These are phyloP conservation scores for Mercenaria mercenaria DNA, from an alignment of 1,140 invertebrate species.

Conservation along the genomic window DNA sequence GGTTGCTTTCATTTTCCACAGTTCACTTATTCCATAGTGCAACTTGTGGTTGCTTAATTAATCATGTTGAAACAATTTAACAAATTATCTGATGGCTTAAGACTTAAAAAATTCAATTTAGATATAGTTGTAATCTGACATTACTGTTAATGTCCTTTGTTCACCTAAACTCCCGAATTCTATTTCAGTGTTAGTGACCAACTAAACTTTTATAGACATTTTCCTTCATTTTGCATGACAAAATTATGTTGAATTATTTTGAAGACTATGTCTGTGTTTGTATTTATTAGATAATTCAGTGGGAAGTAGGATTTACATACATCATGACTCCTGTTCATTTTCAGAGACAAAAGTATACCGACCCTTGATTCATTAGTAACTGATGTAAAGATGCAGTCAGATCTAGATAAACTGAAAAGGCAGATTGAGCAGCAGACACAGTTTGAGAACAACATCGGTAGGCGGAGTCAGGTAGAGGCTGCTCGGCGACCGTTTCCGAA, in stretches of 20 bases:
- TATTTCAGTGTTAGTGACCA: too few relatives aligned
- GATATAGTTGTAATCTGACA: too few relatives aligned
- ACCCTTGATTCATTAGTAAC: conserved; percentile 90
- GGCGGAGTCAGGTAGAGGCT: conserved; percentile 71
- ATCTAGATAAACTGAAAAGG: conserved; percentile 87
- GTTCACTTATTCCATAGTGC: background rate
- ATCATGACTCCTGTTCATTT: too few relatives aligned
- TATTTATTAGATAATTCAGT: too few relatives aligned
- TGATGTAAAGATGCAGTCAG: conserved; percentile 85
- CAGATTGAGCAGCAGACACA: conserved; percentile 78
- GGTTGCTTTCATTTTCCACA: background rate
- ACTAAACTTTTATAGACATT: too few relatives aligned
- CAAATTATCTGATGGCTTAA: background rate
- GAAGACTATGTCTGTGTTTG: too few relatives aligned
- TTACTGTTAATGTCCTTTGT: too few relatives aligned
- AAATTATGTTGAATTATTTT: too few relatives aligned
- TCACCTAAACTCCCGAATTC: too few relatives aligned
- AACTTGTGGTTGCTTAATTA: background rate
- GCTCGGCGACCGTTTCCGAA: conserved; percentile 82
- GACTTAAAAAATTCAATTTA: too few relatives aligned
- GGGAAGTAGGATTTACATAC: too few relatives aligned
- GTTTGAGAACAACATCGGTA: conserved; percentile 78
- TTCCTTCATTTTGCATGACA: too few relatives aligned
- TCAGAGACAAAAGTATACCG: conserved; percentile 93
- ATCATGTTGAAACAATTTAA: background rate